Conservation (phyloP, 2,113 vertebrate genomes). For the Ictalurus furcatus region DNA sequence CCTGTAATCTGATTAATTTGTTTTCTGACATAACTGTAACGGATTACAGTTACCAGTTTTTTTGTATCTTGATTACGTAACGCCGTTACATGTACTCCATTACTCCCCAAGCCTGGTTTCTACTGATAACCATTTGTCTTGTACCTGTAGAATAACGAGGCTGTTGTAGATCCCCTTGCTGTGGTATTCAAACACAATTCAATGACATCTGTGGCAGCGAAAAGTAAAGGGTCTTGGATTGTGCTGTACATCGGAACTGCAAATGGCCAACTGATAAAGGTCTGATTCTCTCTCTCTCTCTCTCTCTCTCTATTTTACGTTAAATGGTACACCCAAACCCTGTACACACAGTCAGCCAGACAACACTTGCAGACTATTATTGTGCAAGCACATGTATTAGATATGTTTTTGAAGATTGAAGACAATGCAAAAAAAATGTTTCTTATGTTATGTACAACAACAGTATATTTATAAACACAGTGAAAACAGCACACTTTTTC, state of each 20-base stretch:
- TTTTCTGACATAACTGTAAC: too few species aligned
- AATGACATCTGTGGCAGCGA: constrained; percentile 44
- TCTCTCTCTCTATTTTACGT: background rate
- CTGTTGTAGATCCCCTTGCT: background rate
- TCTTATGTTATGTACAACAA: background rate
- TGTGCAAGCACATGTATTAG: background rate
- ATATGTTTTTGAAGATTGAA: background rate
- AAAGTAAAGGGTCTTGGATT: constrained; percentile 20
- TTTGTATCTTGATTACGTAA: too few species aligned
- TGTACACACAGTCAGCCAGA: background rate
- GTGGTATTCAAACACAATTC: constrained; percentile 47
- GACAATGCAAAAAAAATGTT: background rate
- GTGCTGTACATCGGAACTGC: constrained; percentile 46
- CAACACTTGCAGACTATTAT: background rate
- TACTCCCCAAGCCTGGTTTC: background rate
- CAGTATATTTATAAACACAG: background rate
- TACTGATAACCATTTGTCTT: background rate
- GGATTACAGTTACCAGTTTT: too few species aligned
- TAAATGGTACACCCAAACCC: background rate
- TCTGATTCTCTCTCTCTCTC: background rate
- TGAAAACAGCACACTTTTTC: background rate
- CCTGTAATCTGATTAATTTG: too few species aligned
- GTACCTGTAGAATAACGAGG: background rate
- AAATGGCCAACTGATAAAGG: constrained; percentile 48
- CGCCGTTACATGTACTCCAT: too few species aligned